Base-by-base conservation (phyloP, 2,888 invertebrate genomes). In the Neoaliturus tenellus region DNA sequence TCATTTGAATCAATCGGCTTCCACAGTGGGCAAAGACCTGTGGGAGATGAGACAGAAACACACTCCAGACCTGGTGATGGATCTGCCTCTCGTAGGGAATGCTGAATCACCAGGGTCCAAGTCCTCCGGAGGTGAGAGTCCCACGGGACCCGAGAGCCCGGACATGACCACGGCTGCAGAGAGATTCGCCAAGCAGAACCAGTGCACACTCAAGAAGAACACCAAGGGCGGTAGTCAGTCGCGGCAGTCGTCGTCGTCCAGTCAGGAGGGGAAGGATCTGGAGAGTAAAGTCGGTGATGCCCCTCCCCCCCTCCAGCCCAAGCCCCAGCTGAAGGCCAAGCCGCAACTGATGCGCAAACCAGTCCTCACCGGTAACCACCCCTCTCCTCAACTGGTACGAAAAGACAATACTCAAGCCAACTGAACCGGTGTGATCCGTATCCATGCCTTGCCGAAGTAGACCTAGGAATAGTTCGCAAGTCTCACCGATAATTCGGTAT, bases 51-150 rank as follows among this genome's bases (percentile, higher is more conserved):
- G 91, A 4, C 92, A 92, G 85, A 92, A 92, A 86, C 93, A 94
- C 87, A 94, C 96, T 39, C 96, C 97, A 0, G 97, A 96, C 91
- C 92, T 96, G 84, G 96, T 97, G 86, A 95, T 96, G 94, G 96
- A 96, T 91, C 91, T 96, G 87, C 96, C 96, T n/a, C 91, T 94
- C 14, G 83, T 83, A 12, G 81, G 83, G 20, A 83, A 85, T n/a
- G 85, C 85, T 25, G 87, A 86, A n/a, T 81, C 69, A 0, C 20
- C 78, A n/a, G 25, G 62, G 8, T 12, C 35, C 5, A 78, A 82
- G 35, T 55, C 75, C 1, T 48, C 82, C 5, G 82, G 84, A 17
- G 75, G 51, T 14, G 81, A 86, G 10, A 84, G 58, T 51, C 86
- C 90, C 4, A 87, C 89, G 5, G 90, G 91, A 20, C 92, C 92